Evolutionary conservation across 2,888 invertebrate species (phyloP), one percentile per base, ranked within the genome.

Genomic region (Autographa pulchrina): DNA sequence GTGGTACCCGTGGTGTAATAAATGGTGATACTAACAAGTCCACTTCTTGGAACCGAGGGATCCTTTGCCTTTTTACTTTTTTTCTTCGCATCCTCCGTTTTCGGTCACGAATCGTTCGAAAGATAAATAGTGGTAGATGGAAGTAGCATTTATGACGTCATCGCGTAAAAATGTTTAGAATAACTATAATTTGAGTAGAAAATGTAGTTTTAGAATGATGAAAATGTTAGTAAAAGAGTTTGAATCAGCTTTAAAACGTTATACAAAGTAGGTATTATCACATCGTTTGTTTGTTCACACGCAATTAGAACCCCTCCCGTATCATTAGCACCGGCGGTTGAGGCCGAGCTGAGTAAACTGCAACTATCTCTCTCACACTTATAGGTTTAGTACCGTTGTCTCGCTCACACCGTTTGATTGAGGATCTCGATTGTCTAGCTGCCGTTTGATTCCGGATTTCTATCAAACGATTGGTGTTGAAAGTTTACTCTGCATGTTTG

Each of bases 261-360:
- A 73, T 75, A 80, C 77, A 80, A 81, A 91, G 89, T 93, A 92
- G 91, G 91, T 93, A 93, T 93, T 92, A 92, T 91, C 92, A 91
- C 89, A 80, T 91, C 90, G 90, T 92, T 91, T 92, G 92, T 92
- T 91, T 93, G 92, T 94, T 93, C 93, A 91, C 93, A 92, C 92
- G 92, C 94, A 95, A 95, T 95, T 94, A 94, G 93, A 92, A 87
- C 91, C 92, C 89, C 92, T 89, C 90, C 92, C 88, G 93, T 89
- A 92, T 94, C 93, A 95, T 95, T 95, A 95, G 92, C 92, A 92
- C 92, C 89, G 87, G 86, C 83, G 84, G 82, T 75, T 81, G 83
- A 84, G 81, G 80, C 86, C 82, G 84, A 81, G 85, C 88, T 85
- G 83, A 84, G 80, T 75, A 74, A 89, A 74, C 68, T 78, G 77